A percentile compares a stretch with the other conserved stretches of the same genome.
Evolutionary conservation across 2,797 vertebrate genomes (phyloP).

Genomic region (Simalia tracyae): DNA sequence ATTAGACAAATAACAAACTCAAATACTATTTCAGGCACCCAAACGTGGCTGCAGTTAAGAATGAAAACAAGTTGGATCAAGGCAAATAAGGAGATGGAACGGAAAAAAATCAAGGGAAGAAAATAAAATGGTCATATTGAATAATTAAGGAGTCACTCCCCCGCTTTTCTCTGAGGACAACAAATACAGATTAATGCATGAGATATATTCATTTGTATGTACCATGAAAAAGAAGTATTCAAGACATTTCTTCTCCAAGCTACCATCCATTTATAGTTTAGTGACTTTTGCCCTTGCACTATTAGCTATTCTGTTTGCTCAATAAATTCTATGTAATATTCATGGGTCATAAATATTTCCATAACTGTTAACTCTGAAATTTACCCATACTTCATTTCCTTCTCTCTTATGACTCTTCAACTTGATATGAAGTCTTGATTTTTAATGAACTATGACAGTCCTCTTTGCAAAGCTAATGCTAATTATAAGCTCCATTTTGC

Average conservation of each 20-base stretch:
- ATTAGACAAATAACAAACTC: neutral
- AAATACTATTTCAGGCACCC: neutral
- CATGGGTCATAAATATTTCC: slow-evolving; percentile 32
- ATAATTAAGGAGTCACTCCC: neutral
- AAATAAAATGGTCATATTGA: neutral
- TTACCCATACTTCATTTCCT: slow-evolving; percentile 27
- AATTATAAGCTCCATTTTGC: slow-evolving; percentile 27
- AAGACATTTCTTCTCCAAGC: slow-evolving; percentile 6
- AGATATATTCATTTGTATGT: neutral
- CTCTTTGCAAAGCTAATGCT: slow-evolving; percentile 31
- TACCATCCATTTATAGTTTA: slow-evolving; percentile 1
- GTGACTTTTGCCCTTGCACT: slow-evolving; percentile 28
- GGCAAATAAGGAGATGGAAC: neutral
- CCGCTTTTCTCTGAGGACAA: neutral
- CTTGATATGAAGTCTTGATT: slow-evolving; percentile 22
- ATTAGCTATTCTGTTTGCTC: slow-evolving; percentile 49
- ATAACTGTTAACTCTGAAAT: slow-evolving; percentile 37
- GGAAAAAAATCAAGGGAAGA: neutral
- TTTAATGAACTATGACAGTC: slow-evolving; percentile 11
- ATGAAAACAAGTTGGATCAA: neutral
- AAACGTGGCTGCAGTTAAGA: neutral
- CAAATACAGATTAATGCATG: neutral
- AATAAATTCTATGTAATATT: slow-evolving; percentile 41
- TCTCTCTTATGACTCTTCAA: neutral
- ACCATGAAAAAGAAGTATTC: neutral